A percentile compares a stretch with the other conserved stretches of the same genome.
These are phyloP conservation scores for Armadillidium nasatum DNA, from an alignment of 1,140 invertebrate genomes.

Conservation along the genomic window DNA sequence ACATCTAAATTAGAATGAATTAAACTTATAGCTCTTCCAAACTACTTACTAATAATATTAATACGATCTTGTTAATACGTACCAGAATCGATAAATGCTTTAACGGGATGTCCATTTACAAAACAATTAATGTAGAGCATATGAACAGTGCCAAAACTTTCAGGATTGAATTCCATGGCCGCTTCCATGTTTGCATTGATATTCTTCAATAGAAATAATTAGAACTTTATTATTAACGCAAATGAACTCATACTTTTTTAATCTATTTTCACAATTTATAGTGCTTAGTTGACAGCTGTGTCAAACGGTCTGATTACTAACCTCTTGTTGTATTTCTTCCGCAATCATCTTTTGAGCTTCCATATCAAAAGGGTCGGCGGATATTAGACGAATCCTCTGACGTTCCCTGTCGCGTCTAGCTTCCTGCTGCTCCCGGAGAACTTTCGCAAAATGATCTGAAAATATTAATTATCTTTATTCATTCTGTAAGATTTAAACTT, in stretches of 20 bases:
- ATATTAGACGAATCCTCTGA: conserved; percentile 79
- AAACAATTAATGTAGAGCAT: conserved; percentile 96
- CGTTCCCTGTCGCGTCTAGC: conserved; percentile 70
- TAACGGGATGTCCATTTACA: conserved; percentile 92
- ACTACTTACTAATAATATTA: no score
- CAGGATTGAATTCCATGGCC: conserved; percentile 96
- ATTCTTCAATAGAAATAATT: conserved; percentile 62
- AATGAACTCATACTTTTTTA: no score
- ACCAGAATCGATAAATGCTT: conserved; percentile 96
- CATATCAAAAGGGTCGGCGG: conserved; percentile 89
- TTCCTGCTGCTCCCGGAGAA: conserved; percentile 74
- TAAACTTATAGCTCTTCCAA: no score
- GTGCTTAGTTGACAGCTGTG: no score
- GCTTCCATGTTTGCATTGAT: conserved; percentile 98
- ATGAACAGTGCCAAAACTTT: conserved; percentile 92
- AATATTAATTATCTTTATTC: conserved; percentile 28
- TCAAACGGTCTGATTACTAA: not conserved
- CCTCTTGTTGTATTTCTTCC: conserved; percentile 72
- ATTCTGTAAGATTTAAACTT: not conserved
- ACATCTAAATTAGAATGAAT: no score
- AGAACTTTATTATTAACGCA: no score
- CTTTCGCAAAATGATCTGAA: conserved; percentile 72
- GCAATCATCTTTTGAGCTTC: conserved; percentile 91
- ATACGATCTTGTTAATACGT: conserved; percentile 26
- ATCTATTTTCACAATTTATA: no score